Evolutionary conservation across 2,113 vertebrate species (phyloP), one percentile per base, ranked within the genome.

Genomic region (Ardeotis arabs): DNA sequence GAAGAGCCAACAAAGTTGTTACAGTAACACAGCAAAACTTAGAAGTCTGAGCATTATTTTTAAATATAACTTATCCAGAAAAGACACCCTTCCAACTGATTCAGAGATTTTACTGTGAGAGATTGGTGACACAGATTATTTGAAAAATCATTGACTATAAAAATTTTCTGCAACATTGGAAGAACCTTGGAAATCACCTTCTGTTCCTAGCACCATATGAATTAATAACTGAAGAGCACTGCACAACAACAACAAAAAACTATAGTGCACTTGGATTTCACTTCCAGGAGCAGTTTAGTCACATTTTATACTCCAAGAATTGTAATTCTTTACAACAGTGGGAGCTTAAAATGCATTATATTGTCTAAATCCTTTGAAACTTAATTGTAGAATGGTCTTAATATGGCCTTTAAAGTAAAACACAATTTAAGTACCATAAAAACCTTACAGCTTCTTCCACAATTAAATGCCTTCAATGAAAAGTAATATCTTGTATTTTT

Each of bases 371-470:
- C 53, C 76, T 93, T 70, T 44, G 7, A 75, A 85, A 55, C 64
- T 88, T 80, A 85, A 35, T 55, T 90, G 67, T 68, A 59, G 44
- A 70, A 64, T 1, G 1, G 8, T 66, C 35, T 87, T 93, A 87
- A 87, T 60, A 62, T 10, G 22, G 49, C 23, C 49, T 81, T 92
- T 82, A 95, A 92, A 94, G 82, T 72, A 90, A 78, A 89, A 60
- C 23, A 56, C 25, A 69, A 76, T 84, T 13, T 25, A 82, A 84
- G 35, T 41, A 27, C 53, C 58, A 89, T 75, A 82, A 93, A 92
- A 94, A 67, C 12, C 49, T 91, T 84, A 52, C 28, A 69, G 45
- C 62, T 87, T 84, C 64, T 81, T 93, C 19, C 60, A 88, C 59
- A 87, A 82, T 88, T 79, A 80, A 75, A 79, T 50, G 82, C 73